Conservation (phyloP, 2,113 vertebrate genomes). For the Salvelinus namaycush region DNA sequence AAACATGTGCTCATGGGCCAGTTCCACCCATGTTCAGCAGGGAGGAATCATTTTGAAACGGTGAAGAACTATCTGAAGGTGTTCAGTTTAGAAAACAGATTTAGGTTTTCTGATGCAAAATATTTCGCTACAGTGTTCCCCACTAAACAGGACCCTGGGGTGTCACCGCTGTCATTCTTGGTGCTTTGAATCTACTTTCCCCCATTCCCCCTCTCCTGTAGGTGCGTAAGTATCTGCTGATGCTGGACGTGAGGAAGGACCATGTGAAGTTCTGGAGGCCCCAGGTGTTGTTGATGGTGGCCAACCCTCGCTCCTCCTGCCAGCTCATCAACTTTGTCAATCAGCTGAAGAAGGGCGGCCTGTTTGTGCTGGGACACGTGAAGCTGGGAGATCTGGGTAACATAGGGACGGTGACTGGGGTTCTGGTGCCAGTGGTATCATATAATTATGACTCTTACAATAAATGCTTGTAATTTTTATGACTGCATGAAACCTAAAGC, state of each 20-base stretch:
- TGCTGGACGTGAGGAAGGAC: conserved; percentile 82
- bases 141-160: neutral
- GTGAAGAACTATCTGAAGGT: too few species aligned
- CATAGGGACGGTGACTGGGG: conserved; percentile 5
- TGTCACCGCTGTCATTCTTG: neutral
- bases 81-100: too few species aligned
- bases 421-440: conserved; percentile 20
- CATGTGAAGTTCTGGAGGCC: conserved; percentile 87
- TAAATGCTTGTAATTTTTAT: neutral
- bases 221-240: conserved; percentile 82
- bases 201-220: conserved; percentile 28
- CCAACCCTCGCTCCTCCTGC: conserved; percentile 80
- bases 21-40: too few species aligned
- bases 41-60: too few species aligned
- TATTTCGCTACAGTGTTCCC: neutral
- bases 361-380: conserved; percentile 81
- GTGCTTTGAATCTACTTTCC: neutral
- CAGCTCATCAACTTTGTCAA: conserved; percentile 83
- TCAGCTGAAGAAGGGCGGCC: conserved; percentile 83
- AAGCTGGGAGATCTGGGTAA: conserved; percentile 83
- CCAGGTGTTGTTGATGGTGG: conserved; percentile 81
- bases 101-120: too few species aligned
- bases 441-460: conserved; percentile 33
- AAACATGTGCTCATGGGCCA: neutral
- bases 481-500: neutral